Base-by-base conservation (phyloP, 2,888 invertebrate species). In the Octonoba sinensis region DNA sequence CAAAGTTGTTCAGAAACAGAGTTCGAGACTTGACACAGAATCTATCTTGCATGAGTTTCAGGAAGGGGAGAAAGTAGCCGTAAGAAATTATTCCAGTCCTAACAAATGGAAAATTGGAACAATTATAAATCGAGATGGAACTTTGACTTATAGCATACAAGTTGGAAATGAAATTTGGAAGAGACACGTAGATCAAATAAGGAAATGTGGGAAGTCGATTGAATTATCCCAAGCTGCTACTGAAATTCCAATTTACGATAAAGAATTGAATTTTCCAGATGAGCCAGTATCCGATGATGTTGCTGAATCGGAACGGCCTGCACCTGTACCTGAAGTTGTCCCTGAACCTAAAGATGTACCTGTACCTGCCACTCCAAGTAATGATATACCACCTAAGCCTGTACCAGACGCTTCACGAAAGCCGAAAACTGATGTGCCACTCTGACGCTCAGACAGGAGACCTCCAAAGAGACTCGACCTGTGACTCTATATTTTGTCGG, bases 241-340 rank as follows among this genome's bases (percentile, higher is more conserved):
- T 69, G 69, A 69, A 69, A 69, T 57, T 69, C 69, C 69, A 69
- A 69, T 69, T 69, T 69, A 69, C 69, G 69, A 69, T 69, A 69
- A 69, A 57, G 69, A 69, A 69, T 69, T 69, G 57, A 69, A 69
- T 57, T 69, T 69, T 69, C 69, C 69, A 57, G 69, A 69, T 69
- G 57, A 69, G 69, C 69, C 69, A 69, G 69, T 69, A 69, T 69
- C 69, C 69, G 57, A 69, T 69, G 69, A 69, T 69, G 69, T 69
- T 69, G 69, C 69, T 69, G 69, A 69, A 69, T 69, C 69, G 69
- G 69, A 69, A 69, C 69, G 46, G 69, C 69, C 69, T 69, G 69
- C 70, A 70, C 70, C 70, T 70, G 70, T 57, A 70, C 70, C 70
- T 70, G 70, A 70, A 70, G n/a, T n/a, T n/a, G n/a, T n/a, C n/a